Percentiles rank a stretch among this genome's conserved stretches.
phyloP scores from a whole-genome alignment of 2,797 vertebrate species.

The Scomberomorus guttatus region DNA sequence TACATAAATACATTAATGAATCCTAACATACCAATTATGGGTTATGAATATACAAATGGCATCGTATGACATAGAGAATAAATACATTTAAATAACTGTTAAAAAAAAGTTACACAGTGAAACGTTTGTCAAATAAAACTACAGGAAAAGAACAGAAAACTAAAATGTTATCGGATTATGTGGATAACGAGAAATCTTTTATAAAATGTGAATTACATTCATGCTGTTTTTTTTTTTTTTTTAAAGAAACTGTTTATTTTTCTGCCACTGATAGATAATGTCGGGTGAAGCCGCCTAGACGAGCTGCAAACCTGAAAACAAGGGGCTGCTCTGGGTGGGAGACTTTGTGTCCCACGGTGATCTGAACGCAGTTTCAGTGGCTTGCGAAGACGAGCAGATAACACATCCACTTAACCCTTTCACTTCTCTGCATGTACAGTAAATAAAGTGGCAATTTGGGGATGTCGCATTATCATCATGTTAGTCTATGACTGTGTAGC shows the following conservation, averaged over 20 bases:
- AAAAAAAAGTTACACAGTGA: too few relatives aligned
- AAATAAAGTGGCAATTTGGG: neutral
- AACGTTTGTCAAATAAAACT: too few relatives aligned
- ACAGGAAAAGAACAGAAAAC: neutral
- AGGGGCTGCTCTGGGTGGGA: neutral
- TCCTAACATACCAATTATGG: too few relatives aligned
- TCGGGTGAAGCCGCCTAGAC: neutral
- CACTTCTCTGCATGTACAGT: neutral
- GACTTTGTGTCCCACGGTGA: neutral
- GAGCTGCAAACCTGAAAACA: neutral
- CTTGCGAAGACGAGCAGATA: neutral
- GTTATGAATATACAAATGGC: neutral
- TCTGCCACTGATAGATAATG: neutral
- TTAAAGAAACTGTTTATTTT: neutral
- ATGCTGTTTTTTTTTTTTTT: neutral
- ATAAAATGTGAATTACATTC: neutral
- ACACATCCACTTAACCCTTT: neutral
- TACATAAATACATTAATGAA: neutral
- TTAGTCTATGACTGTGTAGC: neutral
- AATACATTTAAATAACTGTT: neutral
- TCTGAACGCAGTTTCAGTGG: slow-evolving; percentile 21
- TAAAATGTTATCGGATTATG: neutral
- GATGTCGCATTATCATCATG: neutral
- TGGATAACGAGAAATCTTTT: neutral
- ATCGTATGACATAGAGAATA: neutral